phyloP scores from a whole-genome alignment of 2,113 vertebrate species.

The Cranoglanis bouderius region DNA sequence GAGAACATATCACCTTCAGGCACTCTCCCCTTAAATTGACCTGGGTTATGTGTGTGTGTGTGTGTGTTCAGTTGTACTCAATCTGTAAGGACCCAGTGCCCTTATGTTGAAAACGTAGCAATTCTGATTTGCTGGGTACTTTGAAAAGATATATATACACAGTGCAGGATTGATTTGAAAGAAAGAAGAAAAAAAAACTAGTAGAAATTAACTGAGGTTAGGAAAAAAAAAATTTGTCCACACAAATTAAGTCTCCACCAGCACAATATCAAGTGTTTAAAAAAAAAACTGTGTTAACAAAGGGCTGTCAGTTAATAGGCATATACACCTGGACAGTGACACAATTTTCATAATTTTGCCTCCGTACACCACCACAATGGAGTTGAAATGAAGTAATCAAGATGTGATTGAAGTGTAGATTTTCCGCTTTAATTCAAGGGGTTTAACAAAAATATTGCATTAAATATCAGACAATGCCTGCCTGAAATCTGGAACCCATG shows the following conservation, averaged over 20 bases:
- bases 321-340: neutral
- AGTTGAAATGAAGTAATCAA: too few relatives aligned
- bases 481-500: too few relatives aligned
- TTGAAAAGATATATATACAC: neutral
- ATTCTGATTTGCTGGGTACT: neutral
- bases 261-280: neutral
- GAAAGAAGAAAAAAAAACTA: neutral
- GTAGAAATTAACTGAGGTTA: neutral
- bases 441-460: too few relatives aligned
- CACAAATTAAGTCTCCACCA: neutral
- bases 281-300: neutral
- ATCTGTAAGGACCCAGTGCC: neutral
- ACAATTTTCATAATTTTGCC: too few relatives aligned
- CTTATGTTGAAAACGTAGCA: neutral
- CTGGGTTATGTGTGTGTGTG: neutral
- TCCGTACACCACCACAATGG: too few relatives aligned
- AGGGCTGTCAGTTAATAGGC: too few relatives aligned
- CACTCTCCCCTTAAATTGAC: slow-evolving; percentile 11
- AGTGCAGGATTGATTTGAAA: neutral
- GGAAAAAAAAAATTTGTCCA: neutral
- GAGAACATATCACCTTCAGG: slow-evolving; percentile 42
- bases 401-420: too few relatives aligned
- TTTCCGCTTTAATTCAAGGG: too few relatives aligned
- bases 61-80: slow-evolving; percentile 4
- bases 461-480: too few relatives aligned